Evolutionary conservation across 2,113 vertebrate genomes (phyloP), one percentile per base, ranked within the genome.

Genomic region (Steatornis caripensis): DNA sequence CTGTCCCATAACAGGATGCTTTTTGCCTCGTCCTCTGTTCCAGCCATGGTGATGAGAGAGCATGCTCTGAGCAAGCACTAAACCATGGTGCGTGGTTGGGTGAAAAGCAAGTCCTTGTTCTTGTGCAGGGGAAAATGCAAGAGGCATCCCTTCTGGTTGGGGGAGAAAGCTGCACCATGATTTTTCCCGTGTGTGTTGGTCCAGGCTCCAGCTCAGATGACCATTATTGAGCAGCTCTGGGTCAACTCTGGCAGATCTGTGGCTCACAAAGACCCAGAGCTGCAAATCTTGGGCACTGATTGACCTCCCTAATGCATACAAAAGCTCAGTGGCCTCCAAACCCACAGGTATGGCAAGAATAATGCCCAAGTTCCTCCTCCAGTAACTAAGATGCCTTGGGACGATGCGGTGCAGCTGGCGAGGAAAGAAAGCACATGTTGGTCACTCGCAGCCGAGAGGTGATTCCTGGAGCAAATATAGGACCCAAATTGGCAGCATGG

Each of bases 1-100:
- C 24, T 6, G 39, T 19, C 9, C 11, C 16, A 21, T 12, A n/a
- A 21, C 0, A 0, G 32, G 51, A 53, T 6, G 24, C 9, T 48
- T 87, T 62, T 53, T 41, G 17, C 37, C 17, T 41, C 3, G 41
- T 32, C 18, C 34, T 24, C 17, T 53, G 10, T 86, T 84, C 22
- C 19, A 53, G 15, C 7, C 55, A 12, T 2, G 15, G 26, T 3
- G 10, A 36, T 34, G 51, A 57, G 36, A 55, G 39, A 82, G 24
- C 11, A 19, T 15, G 18, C 18, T 58, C 34, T 34, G 45, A 10
- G 7, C 17, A 80, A 64, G 17, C 18, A 64, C 18, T 36, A n/a
- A 64, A 58, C 6, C 7, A 15, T 11, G 26, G 0, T 1, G 3
- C 34, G 83, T 36, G 20, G 2, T 5, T 75, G 48, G 8, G 4